These are phyloP conservation scores for Toxonevra muliebris DNA, from an alignment of 2,888 invertebrate genomes.

Conservation along the genomic window DNA sequence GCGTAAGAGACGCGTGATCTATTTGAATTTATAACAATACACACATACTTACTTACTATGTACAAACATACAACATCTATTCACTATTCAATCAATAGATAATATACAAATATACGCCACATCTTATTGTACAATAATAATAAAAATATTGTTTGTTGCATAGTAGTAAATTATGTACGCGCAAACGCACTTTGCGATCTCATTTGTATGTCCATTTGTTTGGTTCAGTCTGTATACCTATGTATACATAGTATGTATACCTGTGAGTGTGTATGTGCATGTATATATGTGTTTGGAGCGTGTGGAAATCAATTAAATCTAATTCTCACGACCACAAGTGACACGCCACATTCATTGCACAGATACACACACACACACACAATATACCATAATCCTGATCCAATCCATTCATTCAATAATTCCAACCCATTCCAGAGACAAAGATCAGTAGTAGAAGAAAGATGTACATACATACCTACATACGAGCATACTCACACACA, in stretches of 20 bases:
- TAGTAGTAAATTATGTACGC: slow-evolving; percentile 35
- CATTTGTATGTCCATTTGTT: slow-evolving; percentile 37
- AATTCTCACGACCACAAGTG: slow-evolving; percentile 62
- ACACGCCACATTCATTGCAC: slow-evolving; percentile 42
- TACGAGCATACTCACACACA: no score
- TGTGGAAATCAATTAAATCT: slow-evolving; percentile 64
- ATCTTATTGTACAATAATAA: not conserved
- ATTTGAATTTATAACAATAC: slow-evolving; percentile 33
- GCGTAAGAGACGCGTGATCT: slow-evolving; percentile 31
- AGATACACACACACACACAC: slow-evolving; percentile 24
- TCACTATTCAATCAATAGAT: no score
- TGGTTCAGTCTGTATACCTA: slow-evolving; percentile 14
- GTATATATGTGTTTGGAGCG: slow-evolving; percentile 46
- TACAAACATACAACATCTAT: not conserved
- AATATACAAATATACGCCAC: no score
- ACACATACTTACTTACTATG: not conserved
- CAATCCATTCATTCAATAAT: slow-evolving; percentile 34
- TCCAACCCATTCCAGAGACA: slow-evolving; percentile 41
- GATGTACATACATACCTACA: no score
- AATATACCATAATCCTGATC: slow-evolving; percentile 27
- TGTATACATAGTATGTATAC: no score
- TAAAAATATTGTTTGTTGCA: slow-evolving; percentile 15
- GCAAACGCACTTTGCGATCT: slow-evolving; percentile 45
- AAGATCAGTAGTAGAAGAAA: slow-evolving; percentile 37
- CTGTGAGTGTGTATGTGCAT: no score